Conservation (phyloP, 2,888 invertebrate species). For the Chrysotoxum bicinctum region DNA sequence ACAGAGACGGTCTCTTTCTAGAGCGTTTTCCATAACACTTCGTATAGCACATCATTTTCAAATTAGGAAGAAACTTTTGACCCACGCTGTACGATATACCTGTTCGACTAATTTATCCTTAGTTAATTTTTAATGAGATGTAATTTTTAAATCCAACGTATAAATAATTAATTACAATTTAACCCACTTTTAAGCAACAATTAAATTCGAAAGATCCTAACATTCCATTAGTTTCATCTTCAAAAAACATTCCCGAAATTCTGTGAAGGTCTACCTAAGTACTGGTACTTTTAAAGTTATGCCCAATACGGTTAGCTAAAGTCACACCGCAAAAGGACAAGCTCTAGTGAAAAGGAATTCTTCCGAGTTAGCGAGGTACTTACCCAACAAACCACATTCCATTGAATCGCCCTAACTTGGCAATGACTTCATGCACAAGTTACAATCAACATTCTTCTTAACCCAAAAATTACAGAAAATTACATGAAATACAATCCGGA, state of each 20-base stretch:
- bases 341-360: slow-evolving; percentile 34
- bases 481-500: slow-evolving; percentile 69
- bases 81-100: no score
- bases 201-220: not conserved
- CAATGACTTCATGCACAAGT: slow-evolving; percentile 21
- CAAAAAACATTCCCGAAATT: slow-evolving; percentile 12
- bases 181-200: slow-evolving; percentile 11
- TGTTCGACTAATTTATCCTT: not conserved
- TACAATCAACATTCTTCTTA: slow-evolving; percentile 4
- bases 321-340: slow-evolving; percentile 28
- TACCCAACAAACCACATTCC: slow-evolving; percentile 32
- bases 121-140: not conserved
- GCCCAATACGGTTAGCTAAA: slow-evolving; percentile 34
- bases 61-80: no score
- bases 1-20: no score
- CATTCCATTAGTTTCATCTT: slow-evolving; percentile 10
- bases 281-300: not conserved
- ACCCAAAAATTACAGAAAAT: slow-evolving; percentile 62
- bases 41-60: no score
- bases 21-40: no score
- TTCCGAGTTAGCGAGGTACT: not conserved
- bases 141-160: not conserved
- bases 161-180: not conserved
- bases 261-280: not conserved
- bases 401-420: slow-evolving; percentile 30